Evolutionary conservation across 1,140 invertebrate species (phyloP), one percentile per base, ranked within the genome.

Genomic region (Cydia fagiglandana): DNA sequence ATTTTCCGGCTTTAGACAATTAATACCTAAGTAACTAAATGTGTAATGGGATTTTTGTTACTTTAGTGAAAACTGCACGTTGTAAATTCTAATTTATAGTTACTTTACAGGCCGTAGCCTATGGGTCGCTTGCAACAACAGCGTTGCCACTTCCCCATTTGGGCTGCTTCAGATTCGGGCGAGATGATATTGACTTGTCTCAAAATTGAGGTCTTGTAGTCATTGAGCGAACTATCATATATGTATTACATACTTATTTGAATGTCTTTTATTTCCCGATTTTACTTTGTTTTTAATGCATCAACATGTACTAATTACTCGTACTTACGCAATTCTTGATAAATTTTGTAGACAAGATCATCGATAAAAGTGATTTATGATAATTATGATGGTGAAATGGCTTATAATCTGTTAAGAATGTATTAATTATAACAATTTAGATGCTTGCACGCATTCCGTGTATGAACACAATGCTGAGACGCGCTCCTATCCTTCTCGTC

Each of bases 401-500:
- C 12, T 68, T 15, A 68, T 68, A 38, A 68, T 68, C 64, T n/a
- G 30, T 34, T 10, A 68, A 15, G 30, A 64, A 28, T 68, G 28
- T 34, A 34, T n/a, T 34, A 15, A 68, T 38, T 38, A 34, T 7
- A 15, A 68, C 4, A 15, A 10, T 68, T 24, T 17, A 38, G 38
- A 34, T 15, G 30, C 30, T 5, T 68, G 13, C 30, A 15, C 28
- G 28, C 30, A 68, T 15, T 68, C 6, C 3, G 24, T 38, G 64
- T n/a, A 34, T n/a, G 12, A n/a, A 68, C 64, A n/a, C 64, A 34
- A 68, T 68, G 64, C 64, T 34, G 64, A 68, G 30, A 34, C 28
- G 38, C 64, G 64, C 12, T 68, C 4, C 12, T 34, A 6, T 68
- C 9, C 64, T 68, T 17, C 28, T 68, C 12, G 28, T 34, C n/a